phyloP scores from a whole-genome alignment of 2,888 invertebrate species.

The Glyphotaelius pellucidus region DNA sequence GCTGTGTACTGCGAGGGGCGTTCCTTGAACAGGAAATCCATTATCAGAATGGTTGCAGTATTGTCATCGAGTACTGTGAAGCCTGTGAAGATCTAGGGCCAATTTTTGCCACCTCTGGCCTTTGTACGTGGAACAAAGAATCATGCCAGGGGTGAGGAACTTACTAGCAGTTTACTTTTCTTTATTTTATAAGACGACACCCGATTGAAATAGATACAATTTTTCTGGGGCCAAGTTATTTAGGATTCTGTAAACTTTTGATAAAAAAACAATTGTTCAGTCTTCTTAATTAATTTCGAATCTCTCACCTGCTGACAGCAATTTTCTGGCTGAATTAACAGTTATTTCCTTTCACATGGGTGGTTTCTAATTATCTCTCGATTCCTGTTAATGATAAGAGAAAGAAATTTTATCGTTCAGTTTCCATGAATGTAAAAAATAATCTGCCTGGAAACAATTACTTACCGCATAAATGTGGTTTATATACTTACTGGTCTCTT shows the following conservation, averaged over 20 bases:
- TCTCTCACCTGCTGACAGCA: not conserved
- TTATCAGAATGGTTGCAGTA: constrained; percentile 26
- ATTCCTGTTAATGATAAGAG: not conserved
- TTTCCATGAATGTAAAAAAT: no score
- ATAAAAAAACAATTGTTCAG: no score
- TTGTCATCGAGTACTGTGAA: constrained; percentile 6
- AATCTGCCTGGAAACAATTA: no score
- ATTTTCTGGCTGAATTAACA: not conserved
- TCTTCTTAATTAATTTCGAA: not conserved
- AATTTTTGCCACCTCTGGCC: constrained; percentile 54
- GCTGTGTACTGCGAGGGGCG: not conserved
- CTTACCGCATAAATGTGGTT: not conserved
- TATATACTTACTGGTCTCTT: not conserved
- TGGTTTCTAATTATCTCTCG: not conserved
- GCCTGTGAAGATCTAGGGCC: constrained; percentile 40
- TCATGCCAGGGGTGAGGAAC: not conserved
- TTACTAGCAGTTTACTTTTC: not conserved
- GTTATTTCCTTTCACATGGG: not conserved
- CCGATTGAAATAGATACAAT: not conserved
- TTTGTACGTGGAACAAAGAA: constrained; percentile 52
- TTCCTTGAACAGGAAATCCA: constrained; percentile 21
- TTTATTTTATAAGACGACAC: not conserved
- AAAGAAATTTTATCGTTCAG: no score
- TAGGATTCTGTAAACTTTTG: not conserved
- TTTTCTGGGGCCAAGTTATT: not conserved